Evolutionary conservation across 92 coral and sea anemone genomes (phyloP), one percentile per base, ranked within the genome.

Genomic region (Heliopora coerulea): DNA sequence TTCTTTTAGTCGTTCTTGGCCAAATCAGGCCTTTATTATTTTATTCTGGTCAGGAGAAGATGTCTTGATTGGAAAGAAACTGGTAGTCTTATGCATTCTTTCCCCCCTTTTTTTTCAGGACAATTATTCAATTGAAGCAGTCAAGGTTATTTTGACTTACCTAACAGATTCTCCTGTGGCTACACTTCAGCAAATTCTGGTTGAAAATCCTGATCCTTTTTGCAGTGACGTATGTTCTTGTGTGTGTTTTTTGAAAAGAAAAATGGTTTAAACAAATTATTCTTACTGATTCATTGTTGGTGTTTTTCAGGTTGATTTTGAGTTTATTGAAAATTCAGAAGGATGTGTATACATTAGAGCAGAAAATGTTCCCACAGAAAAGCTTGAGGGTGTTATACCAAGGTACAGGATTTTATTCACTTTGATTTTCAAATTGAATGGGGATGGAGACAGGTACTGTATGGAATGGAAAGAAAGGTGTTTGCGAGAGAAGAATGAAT

Each of bases 161-260:
- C 86, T 92, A 9, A 85, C 97, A 8, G 97, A 92, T 79, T 86
- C 97, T 4, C 79, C 97, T 31, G 91, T 92, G 44, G 96, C 97
- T 0, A 96, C 97, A 10, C 85, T 92, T 49, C 97, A 92, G 66
- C 89, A 86, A 34, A 82, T 87, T 61, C 72, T 92, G 50, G 96
- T 92, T 18, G 97, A 92, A 57, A 85, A 85, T 68, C 82, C 93
- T 37, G 96, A 92, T 23, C 97, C 97, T 7, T 92, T 72, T 77
- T 89, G 97, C 74, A 87, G 88, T 30, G 97, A 90, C 31, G 89
- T 92, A 49, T 31, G 74, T 44, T 18, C 6, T 19, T 37, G 18
- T 35, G 18, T 8, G 37, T 12, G 8, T 35, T 10, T 3, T 63
- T 5, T 34, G 41, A 37, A 37, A 18, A n/a, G n/a, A n/a, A n/a